Base-by-base conservation (phyloP, 2,888 invertebrate genomes). In the Lathronympha strigana region DNA sequence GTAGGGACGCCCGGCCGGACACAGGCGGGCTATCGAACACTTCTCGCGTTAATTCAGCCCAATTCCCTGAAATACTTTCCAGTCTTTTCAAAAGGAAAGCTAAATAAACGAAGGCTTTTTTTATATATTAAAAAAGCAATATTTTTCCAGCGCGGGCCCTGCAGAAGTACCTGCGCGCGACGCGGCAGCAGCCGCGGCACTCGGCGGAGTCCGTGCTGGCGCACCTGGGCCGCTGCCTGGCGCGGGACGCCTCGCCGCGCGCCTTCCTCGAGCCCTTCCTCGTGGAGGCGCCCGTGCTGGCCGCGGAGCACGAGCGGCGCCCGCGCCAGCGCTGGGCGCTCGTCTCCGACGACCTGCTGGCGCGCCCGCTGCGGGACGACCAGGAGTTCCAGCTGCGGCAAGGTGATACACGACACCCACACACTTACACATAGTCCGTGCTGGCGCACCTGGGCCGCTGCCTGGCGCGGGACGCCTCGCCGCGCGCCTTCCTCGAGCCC, bases 241-340 rank as follows among this genome's bases (percentile, higher is more conserved):
- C 97, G 43, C 97, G 98, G 83, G 98, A 99, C 88, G 94, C 99
- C 60, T 97, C 98, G 1, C 98, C 99, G 0, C 94, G 97, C 61
- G 97, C 99, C 8, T 99, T 99, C 88, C 93, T 99, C 0, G 98
- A 99, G 81, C 97, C 97, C 2, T 99, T 98, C 92, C 93, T 99
- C 17, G 94, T 95, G 0, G 95, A 97, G 71, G 95, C 96, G 1
- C 97, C 98, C 0, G 97, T 98, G 2, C 87, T 98, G 47, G 95
- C 97, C 70, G 96, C 96, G 66, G 97, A 97, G 68, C 96, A 96
- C 76, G 97, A 97, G 79, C 90, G 94, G 43, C 94, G 96, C 61
- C 94, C 94, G 47, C 93, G 96, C n/a, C 98, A 98, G 80, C 96
- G 98, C 40, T 99, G 99, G 99, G 97, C 98, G 2, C 93, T 99